Evolutionary conservation across 2,113 vertebrate genomes (phyloP).

Genomic region (Cygnus atratus): DNA sequence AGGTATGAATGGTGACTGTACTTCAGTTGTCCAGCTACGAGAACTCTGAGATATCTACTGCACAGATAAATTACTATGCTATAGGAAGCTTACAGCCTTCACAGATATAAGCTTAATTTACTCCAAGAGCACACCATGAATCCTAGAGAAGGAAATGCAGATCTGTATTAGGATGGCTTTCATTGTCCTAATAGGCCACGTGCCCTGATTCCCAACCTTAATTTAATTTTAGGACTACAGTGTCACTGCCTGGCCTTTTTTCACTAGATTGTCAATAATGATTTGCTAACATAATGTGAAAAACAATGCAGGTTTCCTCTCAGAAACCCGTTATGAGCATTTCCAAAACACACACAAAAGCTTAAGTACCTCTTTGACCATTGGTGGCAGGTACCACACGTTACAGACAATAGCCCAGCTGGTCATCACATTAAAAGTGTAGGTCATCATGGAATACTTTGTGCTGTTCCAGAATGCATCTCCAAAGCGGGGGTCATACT

Average conservation of each 20-base stretch:
- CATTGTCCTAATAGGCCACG: neutral
- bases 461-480: slow-evolving; percentile 83
- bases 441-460: slow-evolving; percentile 87
- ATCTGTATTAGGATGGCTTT: neutral
- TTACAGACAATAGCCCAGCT: slow-evolving; percentile 96
- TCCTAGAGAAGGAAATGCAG: no score
- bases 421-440: slow-evolving; percentile 85
- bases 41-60: neutral
- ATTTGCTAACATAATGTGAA: neutral
- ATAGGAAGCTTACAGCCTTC: neutral
- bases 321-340: neutral
- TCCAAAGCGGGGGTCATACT: slow-evolving; percentile 92
- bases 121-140: neutral
- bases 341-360: neutral
- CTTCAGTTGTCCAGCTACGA: neutral
- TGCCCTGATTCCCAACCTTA: neutral
- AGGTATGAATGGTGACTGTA: neutral
- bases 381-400: slow-evolving; percentile 92
- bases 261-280: neutral
- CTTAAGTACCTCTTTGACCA: slow-evolving; percentile 83
- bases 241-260: neutral
- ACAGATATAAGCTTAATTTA: neutral
- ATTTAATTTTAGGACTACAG: neutral
- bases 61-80: no score
- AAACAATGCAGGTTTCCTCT: neutral